A percentile compares a stretch with the other conserved stretches of the same genome.
phyloP scores from a whole-genome alignment of 1,140 invertebrate genomes.

The Asobara japonica region DNA sequence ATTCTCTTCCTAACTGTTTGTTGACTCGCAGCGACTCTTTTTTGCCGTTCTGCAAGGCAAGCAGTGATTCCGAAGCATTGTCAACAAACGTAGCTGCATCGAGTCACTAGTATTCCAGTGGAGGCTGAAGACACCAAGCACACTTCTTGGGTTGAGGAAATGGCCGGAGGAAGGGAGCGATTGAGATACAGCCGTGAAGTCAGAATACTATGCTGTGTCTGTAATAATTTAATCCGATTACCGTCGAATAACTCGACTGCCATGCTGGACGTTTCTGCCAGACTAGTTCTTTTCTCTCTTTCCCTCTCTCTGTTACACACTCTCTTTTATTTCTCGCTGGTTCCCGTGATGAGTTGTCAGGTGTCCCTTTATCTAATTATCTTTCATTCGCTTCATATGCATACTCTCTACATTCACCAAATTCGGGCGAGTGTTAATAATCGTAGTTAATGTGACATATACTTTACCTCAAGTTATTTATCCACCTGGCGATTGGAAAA shows the following conservation, averaged over 20 bases:
- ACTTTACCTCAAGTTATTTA: background rate
- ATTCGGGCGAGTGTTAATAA: conserved; percentile 4
- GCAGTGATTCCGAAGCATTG: background rate
- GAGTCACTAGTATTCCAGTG: background rate
- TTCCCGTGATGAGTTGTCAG: conserved; percentile 1
- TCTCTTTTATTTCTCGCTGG: background rate
- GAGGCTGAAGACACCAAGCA: background rate
- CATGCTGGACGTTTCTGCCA: conserved; percentile 14
- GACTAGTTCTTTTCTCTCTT: background rate
- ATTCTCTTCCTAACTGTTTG: background rate
- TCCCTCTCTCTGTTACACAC: background rate
- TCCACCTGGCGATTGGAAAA: background rate
- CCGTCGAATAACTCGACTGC: conserved; percentile 35
- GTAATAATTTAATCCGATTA: conserved; percentile 54
- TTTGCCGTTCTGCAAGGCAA: too few species aligned
- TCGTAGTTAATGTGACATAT: background rate
- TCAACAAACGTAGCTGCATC: background rate
- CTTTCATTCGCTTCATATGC: background rate
- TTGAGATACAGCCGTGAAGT: conserved; percentile 39
- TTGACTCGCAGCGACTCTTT: background rate
- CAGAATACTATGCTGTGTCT: conserved; percentile 48
- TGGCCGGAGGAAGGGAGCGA: conserved; percentile 5
- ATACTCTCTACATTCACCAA: background rate
- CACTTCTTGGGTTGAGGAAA: background rate
- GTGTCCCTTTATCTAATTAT: conserved; percentile 6